These are phyloP conservation scores for Peromyscus melanophrys DNA, from an alignment of 2,797 vertebrate species.

Conservation along the genomic window DNA sequence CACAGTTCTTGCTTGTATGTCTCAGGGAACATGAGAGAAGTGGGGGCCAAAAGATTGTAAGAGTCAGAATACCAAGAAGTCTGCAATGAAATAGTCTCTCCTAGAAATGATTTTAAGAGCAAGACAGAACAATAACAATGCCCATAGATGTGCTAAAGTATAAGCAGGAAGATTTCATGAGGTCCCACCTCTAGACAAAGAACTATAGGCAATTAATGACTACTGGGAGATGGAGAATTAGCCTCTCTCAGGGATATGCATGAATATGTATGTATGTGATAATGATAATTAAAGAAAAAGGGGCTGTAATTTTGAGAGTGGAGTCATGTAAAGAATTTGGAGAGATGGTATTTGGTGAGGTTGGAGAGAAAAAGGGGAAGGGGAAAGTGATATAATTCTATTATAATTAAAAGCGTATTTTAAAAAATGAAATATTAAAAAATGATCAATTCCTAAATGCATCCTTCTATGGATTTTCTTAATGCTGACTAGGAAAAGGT, in stretches of 20 bases:
- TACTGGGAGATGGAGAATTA: background rate
- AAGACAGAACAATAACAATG: background rate
- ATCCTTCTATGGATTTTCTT: constrained; percentile 33
- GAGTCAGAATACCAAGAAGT: background rate
- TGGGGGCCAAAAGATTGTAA: background rate
- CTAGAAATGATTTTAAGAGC: background rate
- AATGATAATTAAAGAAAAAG: background rate
- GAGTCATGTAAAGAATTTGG: background rate
- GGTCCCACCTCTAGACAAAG: background rate
- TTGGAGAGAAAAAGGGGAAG: background rate
- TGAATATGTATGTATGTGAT: background rate
- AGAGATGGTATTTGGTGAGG: background rate
- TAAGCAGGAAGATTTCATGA: background rate
- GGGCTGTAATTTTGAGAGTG: background rate
- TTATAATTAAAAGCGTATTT: background rate
- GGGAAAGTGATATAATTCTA: background rate
- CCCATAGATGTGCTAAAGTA: background rate
- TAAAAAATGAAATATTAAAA: background rate
- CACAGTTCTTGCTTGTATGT: too few relatives aligned
- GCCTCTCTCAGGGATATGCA: too few relatives aligned
- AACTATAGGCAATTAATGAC: background rate
- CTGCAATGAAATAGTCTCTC: background rate
- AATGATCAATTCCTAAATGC: constrained; percentile 1
- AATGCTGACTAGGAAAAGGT: background rate
- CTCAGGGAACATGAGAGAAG: background rate